Percentiles rank a stretch among this genome's conserved stretches.
These are phyloP conservation scores for Tor tambroides DNA, from an alignment of 2,113 vertebrate genomes.

Conservation along the genomic window DNA sequence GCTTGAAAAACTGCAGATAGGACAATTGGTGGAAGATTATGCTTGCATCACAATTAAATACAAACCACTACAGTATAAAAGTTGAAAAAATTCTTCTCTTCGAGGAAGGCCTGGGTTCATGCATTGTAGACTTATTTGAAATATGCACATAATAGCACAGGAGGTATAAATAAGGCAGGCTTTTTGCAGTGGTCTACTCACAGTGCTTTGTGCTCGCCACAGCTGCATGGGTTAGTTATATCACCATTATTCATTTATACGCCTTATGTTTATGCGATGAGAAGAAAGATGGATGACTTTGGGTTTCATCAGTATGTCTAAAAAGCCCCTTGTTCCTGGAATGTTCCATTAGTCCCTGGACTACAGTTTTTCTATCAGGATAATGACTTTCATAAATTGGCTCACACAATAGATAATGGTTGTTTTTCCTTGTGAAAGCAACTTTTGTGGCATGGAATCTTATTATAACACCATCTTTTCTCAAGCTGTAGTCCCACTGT, in stretches of 20 bases:
- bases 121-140: constrained; percentile 26
- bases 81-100: not conserved
- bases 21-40: constrained; percentile 31
- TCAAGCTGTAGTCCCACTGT: not conserved
- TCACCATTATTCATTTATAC: constrained; percentile 64
- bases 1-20: constrained; percentile 37
- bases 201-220: constrained; percentile 40
- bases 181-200: constrained; percentile 47
- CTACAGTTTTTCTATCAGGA: constrained; percentile 52
- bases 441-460: constrained; percentile 33
- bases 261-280: constrained; percentile 64
- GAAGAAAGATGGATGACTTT: constrained; percentile 54
- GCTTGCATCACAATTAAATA: not conserved
- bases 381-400: constrained; percentile 46
- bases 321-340: constrained; percentile 53
- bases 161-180: constrained; percentile 45
- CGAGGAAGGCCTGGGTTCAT: constrained; percentile 19
- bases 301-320: constrained; percentile 53
- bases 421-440: not conserved
- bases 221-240: constrained; percentile 62
- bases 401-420: constrained; percentile 51
- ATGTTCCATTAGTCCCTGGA: constrained; percentile 56
- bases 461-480: constrained; percentile 34
- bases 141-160: constrained; percentile 39
- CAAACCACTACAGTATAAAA: not conserved